A percentile compares a stretch with the other conserved stretches of the same genome.
These are phyloP conservation scores for Sus scrofa DNA, from an alignment of 2,113 vertebrate genomes.

Conservation along the genomic window DNA sequence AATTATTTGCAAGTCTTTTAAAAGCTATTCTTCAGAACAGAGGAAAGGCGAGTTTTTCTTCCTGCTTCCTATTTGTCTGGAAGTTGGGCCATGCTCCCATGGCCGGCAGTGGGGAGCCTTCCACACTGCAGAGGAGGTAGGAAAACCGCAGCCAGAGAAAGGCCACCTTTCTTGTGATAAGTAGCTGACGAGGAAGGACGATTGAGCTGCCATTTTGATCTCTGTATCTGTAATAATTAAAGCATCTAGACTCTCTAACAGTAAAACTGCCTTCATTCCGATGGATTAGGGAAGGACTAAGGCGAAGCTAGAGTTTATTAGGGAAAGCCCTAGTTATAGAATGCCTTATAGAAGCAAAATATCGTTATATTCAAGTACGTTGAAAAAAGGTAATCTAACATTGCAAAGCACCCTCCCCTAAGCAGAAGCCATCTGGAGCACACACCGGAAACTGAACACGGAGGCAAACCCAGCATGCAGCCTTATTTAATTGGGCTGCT, in stretches of 20 bases:
- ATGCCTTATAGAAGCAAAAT: neutral
- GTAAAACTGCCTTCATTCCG: neutral
- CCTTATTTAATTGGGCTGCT: neutral
- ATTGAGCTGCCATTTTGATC: neutral
- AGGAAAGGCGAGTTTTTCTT: neutral
- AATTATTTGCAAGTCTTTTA: neutral
- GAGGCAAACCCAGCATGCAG: neutral
- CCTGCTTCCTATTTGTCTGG: neutral
- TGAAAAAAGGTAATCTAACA: neutral
- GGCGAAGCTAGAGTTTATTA: neutral
- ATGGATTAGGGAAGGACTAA: neutral
- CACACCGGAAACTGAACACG: neutral
- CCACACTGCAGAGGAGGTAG: neutral
- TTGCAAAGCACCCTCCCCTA: neutral
- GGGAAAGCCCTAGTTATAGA: neutral
- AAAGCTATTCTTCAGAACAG: conserved; percentile 45
- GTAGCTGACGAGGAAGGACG: neutral
- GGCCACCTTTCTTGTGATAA: neutral
- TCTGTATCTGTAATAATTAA: neutral
- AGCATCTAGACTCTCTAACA: neutral
- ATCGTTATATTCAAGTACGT: neutral
- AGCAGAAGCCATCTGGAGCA: neutral
- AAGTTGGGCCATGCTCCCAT: neutral
- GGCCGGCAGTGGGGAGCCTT: neutral
- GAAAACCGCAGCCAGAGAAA: neutral